Evolutionary conservation across 1,140 invertebrate genomes (phyloP), one percentile per base, ranked within the genome.

Genomic region (Sarcophaga bullata): DNA sequence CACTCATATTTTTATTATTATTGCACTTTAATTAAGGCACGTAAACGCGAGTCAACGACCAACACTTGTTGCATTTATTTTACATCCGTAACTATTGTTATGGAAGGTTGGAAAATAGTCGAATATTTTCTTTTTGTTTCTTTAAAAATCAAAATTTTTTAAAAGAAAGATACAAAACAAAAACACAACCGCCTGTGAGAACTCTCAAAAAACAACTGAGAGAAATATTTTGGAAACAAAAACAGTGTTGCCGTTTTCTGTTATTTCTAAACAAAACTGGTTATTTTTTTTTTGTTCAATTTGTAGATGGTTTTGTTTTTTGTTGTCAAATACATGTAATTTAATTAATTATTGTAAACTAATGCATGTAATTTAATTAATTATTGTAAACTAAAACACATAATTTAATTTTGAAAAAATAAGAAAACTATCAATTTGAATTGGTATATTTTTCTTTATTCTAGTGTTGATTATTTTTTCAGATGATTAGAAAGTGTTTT

Each of bases 21-120:
- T 78, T 78, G 75, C 75, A 78, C 75, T 78, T 52, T 19, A 50
- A 19, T 78, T 76, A 76, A 73, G 17, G 73, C 47, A 76, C 47
- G 46, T n/a, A 47, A 50, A 78, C n/a, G 50, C 15, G 13, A 25
- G 47, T 52, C 17, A 78, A 78, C 75, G 75, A 78, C 75, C 75
- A 78, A 19, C 37, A 73, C 48, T 78, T 78, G 75, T 50, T 78
- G 75, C 49, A 15, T 25, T 47, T 73, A 73, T 52, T 50, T 78
- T 52, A 78, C 48, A 78, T 48, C n/a, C 50, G 48, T 78, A 78
- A 50, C 46, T 76, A 9, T 78, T 50, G 10, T 8, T 50, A 0
- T 68, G 19, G 6, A 19, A 50, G 7, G 58, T 15, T 62, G 62
- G 19, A 68, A 68, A 68, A 68, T 19, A 17, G 19, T 19, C n/a